Evolutionary conservation across 1,140 invertebrate species (phyloP).

Genomic region (Steinernema feltiae): DNA sequence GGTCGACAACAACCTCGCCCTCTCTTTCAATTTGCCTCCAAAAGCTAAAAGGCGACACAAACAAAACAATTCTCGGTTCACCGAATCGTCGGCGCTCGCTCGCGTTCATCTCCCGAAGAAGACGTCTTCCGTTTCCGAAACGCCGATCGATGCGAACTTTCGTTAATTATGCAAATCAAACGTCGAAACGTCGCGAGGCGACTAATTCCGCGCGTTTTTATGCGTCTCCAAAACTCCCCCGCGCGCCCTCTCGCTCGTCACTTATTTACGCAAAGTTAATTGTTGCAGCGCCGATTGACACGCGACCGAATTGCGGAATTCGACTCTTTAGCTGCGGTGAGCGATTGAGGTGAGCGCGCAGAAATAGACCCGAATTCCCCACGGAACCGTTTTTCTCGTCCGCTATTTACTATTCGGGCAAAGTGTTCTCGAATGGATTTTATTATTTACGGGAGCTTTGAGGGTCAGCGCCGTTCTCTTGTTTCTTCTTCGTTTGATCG

Average conservation of each 20-base stretch:
- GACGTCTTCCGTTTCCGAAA: background rate
- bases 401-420: too few species aligned
- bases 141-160: background rate
- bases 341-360: too few species aligned
- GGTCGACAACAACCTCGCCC: background rate
- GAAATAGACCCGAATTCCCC: too few species aligned
- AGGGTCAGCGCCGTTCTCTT: too few species aligned
- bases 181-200: background rate
- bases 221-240: background rate
- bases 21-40: background rate
- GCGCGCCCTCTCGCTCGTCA: background rate
- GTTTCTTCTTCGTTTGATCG: too few species aligned
- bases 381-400: too few species aligned
- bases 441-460: too few species aligned
- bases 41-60: background rate
- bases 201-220: background rate
- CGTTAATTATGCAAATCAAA: conserved; percentile 3
- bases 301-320: too few species aligned
- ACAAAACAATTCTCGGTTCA: background rate
- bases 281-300: background rate
- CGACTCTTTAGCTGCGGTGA: too few species aligned
- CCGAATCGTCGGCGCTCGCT: background rate
- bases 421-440: too few species aligned
- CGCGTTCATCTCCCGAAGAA: background rate
- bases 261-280: background rate